Evolutionary conservation across 2,113 vertebrate species (phyloP).

Genomic region (Cervus canadensis): DNA sequence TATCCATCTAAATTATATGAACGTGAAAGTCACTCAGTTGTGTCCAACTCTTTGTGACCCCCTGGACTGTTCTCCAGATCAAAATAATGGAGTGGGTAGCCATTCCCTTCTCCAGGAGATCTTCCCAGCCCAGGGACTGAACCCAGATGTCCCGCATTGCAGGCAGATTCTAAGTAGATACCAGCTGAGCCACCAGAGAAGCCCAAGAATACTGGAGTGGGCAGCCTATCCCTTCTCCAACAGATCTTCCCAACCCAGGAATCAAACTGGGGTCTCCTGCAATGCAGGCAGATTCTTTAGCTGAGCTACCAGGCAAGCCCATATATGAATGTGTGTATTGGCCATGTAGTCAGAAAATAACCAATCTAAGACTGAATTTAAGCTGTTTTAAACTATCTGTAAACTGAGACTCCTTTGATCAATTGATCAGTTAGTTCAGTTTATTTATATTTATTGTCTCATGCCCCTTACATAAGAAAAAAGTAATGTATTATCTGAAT

Average conservation of each 20-base stretch:
- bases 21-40: neutral
- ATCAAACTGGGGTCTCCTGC: neutral
- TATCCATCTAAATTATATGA: neutral
- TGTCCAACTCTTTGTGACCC: neutral
- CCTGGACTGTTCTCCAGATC: neutral
- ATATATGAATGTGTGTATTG: neutral
- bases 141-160: neutral
- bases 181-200: neutral
- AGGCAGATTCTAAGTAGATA: neutral
- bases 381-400: neutral
- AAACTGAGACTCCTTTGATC: neutral
- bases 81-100: neutral
- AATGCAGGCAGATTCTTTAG: neutral
- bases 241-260: neutral
- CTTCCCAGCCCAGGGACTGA: neutral
- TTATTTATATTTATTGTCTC: neutral
- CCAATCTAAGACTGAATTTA: neutral
- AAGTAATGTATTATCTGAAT: neutral
- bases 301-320: neutral
- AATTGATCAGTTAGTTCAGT: neutral
- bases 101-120: neutral
- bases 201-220: neutral
- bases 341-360: neutral
- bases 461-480: conserved; percentile 22
- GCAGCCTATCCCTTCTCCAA: neutral